These are phyloP conservation scores for Microcebus ravelobensis DNA, from an alignment of 2,113 vertebrate species.

Conservation along the genomic window DNA sequence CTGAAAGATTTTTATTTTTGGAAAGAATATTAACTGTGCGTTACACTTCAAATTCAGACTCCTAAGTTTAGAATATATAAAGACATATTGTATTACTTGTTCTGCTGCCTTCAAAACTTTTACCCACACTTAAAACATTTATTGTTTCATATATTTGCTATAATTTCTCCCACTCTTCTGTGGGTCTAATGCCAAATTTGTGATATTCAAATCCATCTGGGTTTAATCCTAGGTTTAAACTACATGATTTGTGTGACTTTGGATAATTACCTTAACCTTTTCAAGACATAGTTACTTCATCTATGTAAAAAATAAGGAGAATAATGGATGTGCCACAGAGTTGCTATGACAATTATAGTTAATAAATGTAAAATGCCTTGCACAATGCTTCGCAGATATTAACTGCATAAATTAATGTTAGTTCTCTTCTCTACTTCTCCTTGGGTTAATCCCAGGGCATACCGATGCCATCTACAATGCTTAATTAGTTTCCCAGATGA, in stretches of 20 bases:
- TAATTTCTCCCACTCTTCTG: not conserved
- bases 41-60: not conserved
- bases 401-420: not conserved
- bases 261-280: not conserved
- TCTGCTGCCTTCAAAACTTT: not conserved
- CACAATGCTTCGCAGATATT: not conserved
- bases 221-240: conserved; percentile 1
- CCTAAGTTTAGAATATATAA: not conserved
- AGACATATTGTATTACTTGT: not conserved
- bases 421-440: not conserved
- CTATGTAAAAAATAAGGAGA: conserved; percentile 20
- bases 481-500: conserved; percentile 38
- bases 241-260: not conserved
- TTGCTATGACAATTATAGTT: not conserved
- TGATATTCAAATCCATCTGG: not conserved
- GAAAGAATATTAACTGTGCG: not conserved
- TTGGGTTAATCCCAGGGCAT: not conserved
- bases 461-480: not conserved
- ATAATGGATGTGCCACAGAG: not conserved
- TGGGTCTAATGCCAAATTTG: not conserved
- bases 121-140: not conserved
- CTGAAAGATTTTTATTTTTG: conserved; percentile 30
- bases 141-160: not conserved
- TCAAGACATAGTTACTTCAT: not conserved
- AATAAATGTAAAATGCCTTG: not conserved